A percentile compares a stretch with the other conserved stretches of the same genome.
These are phyloP conservation scores for Metallyticus violacea DNA, from an alignment of 2,888 invertebrate species.

Conservation along the genomic window DNA sequence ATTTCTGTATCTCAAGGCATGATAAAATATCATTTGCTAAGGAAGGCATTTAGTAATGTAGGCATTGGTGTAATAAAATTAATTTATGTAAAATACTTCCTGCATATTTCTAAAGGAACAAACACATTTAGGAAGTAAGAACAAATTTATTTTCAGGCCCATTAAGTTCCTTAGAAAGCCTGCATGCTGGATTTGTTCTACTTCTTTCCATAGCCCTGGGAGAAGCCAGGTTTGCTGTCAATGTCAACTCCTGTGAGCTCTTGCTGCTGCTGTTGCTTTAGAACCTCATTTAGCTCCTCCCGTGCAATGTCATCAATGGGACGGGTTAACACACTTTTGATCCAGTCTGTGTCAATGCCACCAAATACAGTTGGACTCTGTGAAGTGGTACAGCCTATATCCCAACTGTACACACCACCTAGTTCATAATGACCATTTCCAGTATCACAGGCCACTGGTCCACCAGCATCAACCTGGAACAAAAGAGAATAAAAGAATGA, in stretches of 20 bases:
- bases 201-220: constrained; percentile 31
- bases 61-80: not conserved
- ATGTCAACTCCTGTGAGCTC: constrained; percentile 23
- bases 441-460: constrained; percentile 74
- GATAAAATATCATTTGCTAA: not conserved
- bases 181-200: not conserved
- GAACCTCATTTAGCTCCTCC: constrained; percentile 22
- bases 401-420: constrained; percentile 73
- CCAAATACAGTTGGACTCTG: constrained; percentile 49
- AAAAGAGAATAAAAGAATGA: no score
- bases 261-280: constrained; percentile 16
- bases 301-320: constrained; percentile 43
- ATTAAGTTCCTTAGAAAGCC: not conserved
- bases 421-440: constrained; percentile 67
- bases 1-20: not conserved
- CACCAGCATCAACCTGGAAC: constrained; percentile 63
- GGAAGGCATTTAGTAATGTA: not conserved
- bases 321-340: constrained; percentile 44
- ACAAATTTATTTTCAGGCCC: not conserved
- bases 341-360: constrained; percentile 50
- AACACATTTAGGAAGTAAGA: not conserved
- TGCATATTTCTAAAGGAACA: not conserved
- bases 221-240: constrained; percentile 32
- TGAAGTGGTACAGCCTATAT: constrained; percentile 59
- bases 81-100: not conserved